Evolutionary conservation across 2,113 vertebrate genomes (phyloP).

Genomic region (Ameiurus melas): DNA sequence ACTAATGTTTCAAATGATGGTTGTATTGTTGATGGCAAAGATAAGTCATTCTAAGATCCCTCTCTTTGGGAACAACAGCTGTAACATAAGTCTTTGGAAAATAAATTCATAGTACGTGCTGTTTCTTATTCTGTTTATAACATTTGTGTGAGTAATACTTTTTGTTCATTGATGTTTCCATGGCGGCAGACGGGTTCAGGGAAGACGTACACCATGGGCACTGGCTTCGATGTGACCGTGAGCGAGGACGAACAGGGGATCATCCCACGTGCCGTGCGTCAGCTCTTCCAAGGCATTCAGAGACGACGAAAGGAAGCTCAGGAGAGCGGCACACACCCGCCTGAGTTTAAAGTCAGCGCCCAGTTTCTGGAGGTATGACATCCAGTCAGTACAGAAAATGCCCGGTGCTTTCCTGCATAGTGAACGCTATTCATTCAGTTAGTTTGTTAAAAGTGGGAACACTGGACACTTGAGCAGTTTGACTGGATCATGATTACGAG

Average conservation of each 20-base stretch:
- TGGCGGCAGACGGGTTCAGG: constrained; percentile 85
- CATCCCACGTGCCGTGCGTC: constrained; percentile 87
- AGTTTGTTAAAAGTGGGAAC: too few species aligned
- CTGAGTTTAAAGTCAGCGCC: constrained; percentile 97
- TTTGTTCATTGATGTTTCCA: not conserved
- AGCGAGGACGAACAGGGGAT: constrained; percentile 84
- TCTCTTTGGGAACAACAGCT: not conserved
- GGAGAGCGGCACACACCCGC: constrained; percentile 70
- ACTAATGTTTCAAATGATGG: not conserved
- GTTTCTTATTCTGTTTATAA: not conserved
- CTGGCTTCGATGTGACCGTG: constrained; percentile 83
- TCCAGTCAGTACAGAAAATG: not conserved
- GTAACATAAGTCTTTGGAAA: too few species aligned
- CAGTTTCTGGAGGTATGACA: constrained; percentile 91
- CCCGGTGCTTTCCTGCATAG: not conserved
- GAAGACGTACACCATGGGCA: constrained; percentile 97
- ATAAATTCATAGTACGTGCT: not conserved
- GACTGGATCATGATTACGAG: not conserved
- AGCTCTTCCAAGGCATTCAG: constrained; percentile 89
- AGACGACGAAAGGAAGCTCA: constrained; percentile 71
- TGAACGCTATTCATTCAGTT: not conserved
- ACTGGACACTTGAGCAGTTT: too few species aligned
- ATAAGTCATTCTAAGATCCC: not conserved
- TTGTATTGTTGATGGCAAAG: not conserved
- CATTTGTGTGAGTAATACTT: not conserved